Base-by-base conservation (phyloP, 2,113 vertebrate genomes). In the Phalacrocorax brasilianus region DNA sequence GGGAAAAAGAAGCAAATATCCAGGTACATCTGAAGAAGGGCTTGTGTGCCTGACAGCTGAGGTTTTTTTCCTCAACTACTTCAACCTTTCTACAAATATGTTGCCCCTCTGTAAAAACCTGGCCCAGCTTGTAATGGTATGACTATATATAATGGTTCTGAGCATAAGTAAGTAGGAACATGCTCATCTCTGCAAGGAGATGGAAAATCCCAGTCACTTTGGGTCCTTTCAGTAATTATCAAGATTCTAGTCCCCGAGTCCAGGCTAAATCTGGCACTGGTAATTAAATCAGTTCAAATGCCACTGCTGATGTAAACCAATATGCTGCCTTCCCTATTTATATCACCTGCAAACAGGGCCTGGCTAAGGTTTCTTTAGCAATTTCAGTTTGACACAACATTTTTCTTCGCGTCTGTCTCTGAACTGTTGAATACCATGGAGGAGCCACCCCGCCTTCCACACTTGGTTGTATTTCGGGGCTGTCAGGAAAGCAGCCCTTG, bases 261-360 rank as follows among this genome's bases (percentile, higher is more conserved):
- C 96, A 92, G 95, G 96, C 95, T 97, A 97, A 97, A 94, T 97
- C 97, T 96, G 96, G 97, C 94, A 97, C 94, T 97, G 95, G 95
- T 97, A 97, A 97, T 97, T 97, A 97, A 96, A 97, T 97, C 97
- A 97, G 95, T 96, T 96, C 96, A 95, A 97, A 96, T 97, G 95
- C 94, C 96, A 96, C 94, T 95, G 96, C 94, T 97, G 96, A 95
- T 96, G 89, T 97, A 96, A 97, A 97, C 97, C 97, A 96, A 97
- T 97, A 97, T 97, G 95, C 95, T 97, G 95, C 94, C 81, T 95
- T 97, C 95, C 96, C 97, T 97, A 97, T 96, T 97, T 97, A 97
- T 91, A 97, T 95, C 97, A 97, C 91, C 95, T 97, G 94, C 89
- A 96, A 97, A 95, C 96, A 96, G 95, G 97, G 96, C 95, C 94